A percentile compares a stretch with the other conserved stretches of the same genome.
phyloP scores from a whole-genome alignment of 2,113 vertebrate genomes.

The Callaeas wilsoni region DNA sequence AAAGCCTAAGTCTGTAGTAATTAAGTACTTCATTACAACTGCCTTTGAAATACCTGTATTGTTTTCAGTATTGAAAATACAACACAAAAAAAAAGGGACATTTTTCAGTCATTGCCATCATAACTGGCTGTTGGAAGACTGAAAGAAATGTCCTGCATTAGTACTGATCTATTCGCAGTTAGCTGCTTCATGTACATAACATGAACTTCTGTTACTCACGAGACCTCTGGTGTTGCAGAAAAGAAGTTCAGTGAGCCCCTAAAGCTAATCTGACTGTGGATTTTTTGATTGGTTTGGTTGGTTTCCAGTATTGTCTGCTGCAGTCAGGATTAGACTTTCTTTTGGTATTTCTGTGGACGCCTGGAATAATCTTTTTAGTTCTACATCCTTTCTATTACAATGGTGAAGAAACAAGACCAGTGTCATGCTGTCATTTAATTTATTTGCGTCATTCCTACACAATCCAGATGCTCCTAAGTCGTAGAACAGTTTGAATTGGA shows the following conservation, averaged over 20 bases:
- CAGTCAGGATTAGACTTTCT: neutral
- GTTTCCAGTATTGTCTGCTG: neutral
- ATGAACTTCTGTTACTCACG: neutral
- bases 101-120: neutral
- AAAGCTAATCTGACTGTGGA: neutral
- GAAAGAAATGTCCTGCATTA: neutral
- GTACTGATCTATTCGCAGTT: neutral
- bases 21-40: neutral
- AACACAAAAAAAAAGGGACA: neutral
- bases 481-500: neutral
- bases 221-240: neutral
- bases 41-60: neutral
- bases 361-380: neutral
- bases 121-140: neutral
- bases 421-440: neutral
- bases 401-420: neutral
- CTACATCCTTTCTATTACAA: neutral
- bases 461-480: neutral
- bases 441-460: neutral
- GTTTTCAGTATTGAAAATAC: neutral
- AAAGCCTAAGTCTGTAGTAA: neutral
- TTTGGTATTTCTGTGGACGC: neutral
- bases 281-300: neutral
- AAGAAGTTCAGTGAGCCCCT: neutral
- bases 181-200: fast-evolving